phyloP scores from a whole-genome alignment of 2,797 vertebrate species.

The Phalanger gymnotis region DNA sequence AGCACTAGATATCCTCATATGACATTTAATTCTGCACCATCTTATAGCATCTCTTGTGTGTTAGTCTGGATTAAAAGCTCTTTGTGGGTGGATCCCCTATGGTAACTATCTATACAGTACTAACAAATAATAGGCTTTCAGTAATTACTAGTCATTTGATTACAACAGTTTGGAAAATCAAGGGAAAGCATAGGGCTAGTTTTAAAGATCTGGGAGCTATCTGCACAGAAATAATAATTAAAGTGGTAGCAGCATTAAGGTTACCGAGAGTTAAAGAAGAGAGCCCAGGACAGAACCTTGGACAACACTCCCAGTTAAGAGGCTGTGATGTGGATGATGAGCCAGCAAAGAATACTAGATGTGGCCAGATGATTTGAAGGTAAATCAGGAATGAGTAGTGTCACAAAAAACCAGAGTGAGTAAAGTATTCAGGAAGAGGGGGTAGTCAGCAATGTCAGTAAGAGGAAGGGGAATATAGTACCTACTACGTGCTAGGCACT shows the following conservation, averaged over 20 bases:
- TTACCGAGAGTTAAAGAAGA: background rate
- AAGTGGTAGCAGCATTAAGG: background rate
- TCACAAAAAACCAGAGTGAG: background rate
- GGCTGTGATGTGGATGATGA: background rate
- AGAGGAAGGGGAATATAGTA: background rate
- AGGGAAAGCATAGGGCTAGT: background rate
- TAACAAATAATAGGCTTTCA: background rate
- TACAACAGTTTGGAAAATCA: background rate
- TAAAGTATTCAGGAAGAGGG: background rate
- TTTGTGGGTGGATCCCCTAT: background rate
- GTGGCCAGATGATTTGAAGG: background rate
- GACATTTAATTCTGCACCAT: background rate
- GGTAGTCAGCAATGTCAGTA: background rate
- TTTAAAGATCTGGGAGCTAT: background rate
- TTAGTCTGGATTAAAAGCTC: background rate
- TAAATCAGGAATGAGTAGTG: background rate
- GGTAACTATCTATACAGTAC: background rate
- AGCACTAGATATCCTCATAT: background rate
- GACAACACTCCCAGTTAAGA: background rate
- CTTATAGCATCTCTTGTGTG: background rate
- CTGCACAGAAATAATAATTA: background rate
- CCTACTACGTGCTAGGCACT: background rate
- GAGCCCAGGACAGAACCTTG: background rate
- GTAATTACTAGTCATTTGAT: background rate
- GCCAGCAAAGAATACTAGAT: background rate